Base-by-base conservation (phyloP, 2,797 vertebrate genomes). In the Pipistrellus pygmaeus region DNA sequence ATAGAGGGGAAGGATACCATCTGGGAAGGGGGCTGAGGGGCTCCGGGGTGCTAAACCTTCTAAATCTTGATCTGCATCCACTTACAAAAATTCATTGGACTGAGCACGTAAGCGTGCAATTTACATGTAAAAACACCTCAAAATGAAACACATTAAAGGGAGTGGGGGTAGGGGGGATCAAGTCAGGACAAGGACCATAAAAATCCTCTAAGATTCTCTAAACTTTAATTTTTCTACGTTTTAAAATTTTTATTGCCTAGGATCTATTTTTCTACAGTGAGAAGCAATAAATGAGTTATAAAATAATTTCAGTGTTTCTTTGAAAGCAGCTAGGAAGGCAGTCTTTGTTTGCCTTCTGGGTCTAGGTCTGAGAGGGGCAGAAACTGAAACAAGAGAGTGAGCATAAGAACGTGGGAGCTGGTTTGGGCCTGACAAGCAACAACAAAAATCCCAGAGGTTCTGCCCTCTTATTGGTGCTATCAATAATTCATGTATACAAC, bases 231-330 rank as follows among this genome's bases (percentile, higher is more conserved):
- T 60, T 71, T 72, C 3, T 64, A 38, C 51, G 32, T 78, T 94
- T 90, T 72, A 12, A n/a, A 77, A 76, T 60, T 88, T 89, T 73
- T 91, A 64, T 84, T 87, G n/a, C 69, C 48, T 87, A n/a, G 9
- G 25, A 64, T 71, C 27, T 51, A 91, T 41, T 71, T 78, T 20
- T 96, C 27, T 78, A 30, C 46, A 21, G 51, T 35, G 20, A 94
- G 41, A 85, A 80, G 51, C 20, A 86, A 27, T 57, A 57, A 30
- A 55, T 68, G 30, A 51, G 27, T 88, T 84, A 53, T 8, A 85
- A 75, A 87, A 85, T 41, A 85, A 81, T n/a, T n/a, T 86, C 30
- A 71, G 48, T 80, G 18, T 88, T 91, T 94, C 60, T 91, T 53
- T 51, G 38, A 73, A 75, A 85, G 64, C 4, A 86, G 35, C 25